These are phyloP conservation scores for Axis porcinus DNA, from an alignment of 2,113 vertebrate genomes.

Conservation along the genomic window DNA sequence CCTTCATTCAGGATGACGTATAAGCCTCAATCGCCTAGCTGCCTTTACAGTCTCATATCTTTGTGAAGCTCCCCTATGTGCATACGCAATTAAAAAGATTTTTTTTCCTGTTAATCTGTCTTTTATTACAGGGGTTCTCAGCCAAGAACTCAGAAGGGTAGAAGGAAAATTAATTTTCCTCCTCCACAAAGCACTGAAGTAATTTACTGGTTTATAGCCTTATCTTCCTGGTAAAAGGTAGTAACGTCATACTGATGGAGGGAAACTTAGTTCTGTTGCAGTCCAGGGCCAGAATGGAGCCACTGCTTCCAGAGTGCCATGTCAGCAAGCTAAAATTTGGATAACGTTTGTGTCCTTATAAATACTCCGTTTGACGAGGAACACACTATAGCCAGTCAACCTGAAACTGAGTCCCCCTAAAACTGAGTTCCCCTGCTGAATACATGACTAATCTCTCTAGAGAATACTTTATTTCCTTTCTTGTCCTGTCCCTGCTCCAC, in stretches of 20 bases:
- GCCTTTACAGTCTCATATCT: background rate
- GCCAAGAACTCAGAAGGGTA: background rate
- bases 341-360: background rate
- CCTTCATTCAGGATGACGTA: background rate
- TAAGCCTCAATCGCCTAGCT: background rate
- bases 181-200: background rate
- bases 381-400: background rate
- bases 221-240: background rate
- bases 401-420: background rate
- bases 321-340: background rate
- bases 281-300: background rate
- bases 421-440: background rate
- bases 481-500: background rate
- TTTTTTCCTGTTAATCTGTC: background rate
- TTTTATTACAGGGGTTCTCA: background rate
- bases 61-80: background rate
- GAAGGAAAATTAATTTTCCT: conserved; percentile 1
- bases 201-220: background rate
- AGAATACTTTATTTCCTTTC: background rate
- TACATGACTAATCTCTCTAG: background rate
- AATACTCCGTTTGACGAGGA: background rate
- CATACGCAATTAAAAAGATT: background rate
- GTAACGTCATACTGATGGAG: background rate
- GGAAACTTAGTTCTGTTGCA: background rate
- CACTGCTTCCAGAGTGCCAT: background rate